Evolutionary conservation across 2,113 vertebrate species (phyloP).

Genomic region (Amblyornis subalaris): DNA sequence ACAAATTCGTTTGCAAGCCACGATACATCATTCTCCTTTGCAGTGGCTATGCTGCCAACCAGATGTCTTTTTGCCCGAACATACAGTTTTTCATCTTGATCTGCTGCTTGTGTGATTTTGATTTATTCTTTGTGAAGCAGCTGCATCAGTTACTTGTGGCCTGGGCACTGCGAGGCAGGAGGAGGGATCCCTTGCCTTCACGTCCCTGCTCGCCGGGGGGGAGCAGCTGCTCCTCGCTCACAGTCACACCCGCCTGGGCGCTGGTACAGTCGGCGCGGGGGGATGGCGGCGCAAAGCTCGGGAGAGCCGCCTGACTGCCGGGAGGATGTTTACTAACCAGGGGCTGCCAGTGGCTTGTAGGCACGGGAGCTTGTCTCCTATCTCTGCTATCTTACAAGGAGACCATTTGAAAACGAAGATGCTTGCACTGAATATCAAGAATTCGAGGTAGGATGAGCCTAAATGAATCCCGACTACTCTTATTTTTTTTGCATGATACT

Average conservation of each 20-base stretch:
- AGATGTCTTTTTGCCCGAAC: background rate
- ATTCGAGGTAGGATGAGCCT: background rate
- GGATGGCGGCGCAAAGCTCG: background rate
- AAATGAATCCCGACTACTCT: accelerated
- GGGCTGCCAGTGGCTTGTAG: background rate
- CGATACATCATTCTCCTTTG: background rate
- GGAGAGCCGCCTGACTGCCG: background rate
- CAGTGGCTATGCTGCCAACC: background rate
- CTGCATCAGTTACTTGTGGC: background rate
- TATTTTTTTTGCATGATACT: background rate
- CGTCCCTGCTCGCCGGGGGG: background rate
- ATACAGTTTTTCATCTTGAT: accelerated
- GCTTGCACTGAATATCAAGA: background rate
- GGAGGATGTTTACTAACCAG: background rate
- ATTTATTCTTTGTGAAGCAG: background rate
- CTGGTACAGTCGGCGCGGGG: background rate
- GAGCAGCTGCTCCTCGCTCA: background rate
- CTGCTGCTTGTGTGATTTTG: background rate
- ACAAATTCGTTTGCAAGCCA: background rate
- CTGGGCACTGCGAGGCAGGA: background rate
- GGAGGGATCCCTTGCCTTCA: background rate
- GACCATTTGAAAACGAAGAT: background rate
- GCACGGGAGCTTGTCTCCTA: background rate
- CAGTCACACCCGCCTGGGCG: background rate
- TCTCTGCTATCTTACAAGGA: background rate